Base-by-base conservation (phyloP, 2,113 vertebrate species). In the Fregetta grallaria region DNA sequence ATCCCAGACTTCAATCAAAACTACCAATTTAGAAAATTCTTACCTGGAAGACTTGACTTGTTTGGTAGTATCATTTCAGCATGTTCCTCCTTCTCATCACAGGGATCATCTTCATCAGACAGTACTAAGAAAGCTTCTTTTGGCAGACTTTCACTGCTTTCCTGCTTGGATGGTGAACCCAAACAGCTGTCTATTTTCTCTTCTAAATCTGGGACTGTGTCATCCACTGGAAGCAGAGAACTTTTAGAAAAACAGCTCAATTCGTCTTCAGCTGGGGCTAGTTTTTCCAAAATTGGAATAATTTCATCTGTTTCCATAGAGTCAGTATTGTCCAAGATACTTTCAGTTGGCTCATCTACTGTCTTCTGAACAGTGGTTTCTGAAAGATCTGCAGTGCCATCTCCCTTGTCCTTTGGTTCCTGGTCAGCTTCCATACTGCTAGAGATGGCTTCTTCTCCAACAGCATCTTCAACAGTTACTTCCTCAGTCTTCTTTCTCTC, bases 91-190 rank as follows among this genome's bases (percentile, higher is more conserved):
- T 97, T 98, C 86, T 98, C 98, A 88, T 97, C 97, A 58, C 97
- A 97, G 53, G 97, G 94, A 71, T 99, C 98, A 36, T 99, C 98
- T 97, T 99, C 98, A 97, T 99, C 98, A 82, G 98, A 98, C 36
- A 99, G 96, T 13, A 99, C 98, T 78, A 99, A 96, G 95, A 99
- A 99, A 55, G 98, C 98, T 95, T 99, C 98, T 94, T 98, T 98
- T 38, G 98, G 98, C 63, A 98, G 97, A 94, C 92, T 98, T 97
- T 99, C 98, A 92, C 58, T 98, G 88, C 96, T 98, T 92, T 98
- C 98, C 86, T 98, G 98, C 96, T 98, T 98, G 40, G 96, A 98
- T 79, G 98, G 98, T 53, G 98, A 98, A 90, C 97, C 97, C 91
- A 98, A 95, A 92, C 95, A 97, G 56, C 30, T 87, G 76, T 98